phyloP scores from a whole-genome alignment of 2,888 invertebrate species.

The Koerneria pararmatus region DNA sequence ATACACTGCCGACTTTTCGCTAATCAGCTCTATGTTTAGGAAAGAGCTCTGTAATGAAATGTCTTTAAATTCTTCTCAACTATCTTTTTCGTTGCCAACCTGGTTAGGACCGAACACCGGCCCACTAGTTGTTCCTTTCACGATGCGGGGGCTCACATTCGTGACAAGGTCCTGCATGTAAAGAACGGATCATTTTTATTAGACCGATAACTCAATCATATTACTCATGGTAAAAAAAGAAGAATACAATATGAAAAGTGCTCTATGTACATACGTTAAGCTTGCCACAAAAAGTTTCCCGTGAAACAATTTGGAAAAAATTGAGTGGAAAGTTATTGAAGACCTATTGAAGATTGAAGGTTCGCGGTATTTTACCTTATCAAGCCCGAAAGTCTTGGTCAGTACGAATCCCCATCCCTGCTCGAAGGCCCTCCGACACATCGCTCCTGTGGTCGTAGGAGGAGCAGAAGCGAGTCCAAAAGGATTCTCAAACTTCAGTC shows the following conservation, averaged over 20 bases:
- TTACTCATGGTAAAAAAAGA: neutral
- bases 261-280: neutral
- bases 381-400: slow-evolving; percentile 89
- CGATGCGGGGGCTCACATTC: slow-evolving; percentile 92
- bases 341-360: neutral
- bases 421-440: slow-evolving; percentile 76
- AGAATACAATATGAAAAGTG: neutral
- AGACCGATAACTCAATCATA: no score
- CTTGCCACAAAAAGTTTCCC: neutral
- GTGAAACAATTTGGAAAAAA: neutral
- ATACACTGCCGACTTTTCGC: slow-evolving; percentile 88
- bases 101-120: slow-evolving; percentile 79
- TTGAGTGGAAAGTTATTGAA: neutral
- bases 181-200: neutral
- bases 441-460: slow-evolving; percentile 78
- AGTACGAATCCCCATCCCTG: slow-evolving; percentile 97
- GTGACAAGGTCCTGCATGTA: slow-evolving; percentile 78
- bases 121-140: slow-evolving; percentile 86
- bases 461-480: slow-evolving; percentile 95
- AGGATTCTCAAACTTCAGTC: slow-evolving; percentile 88
- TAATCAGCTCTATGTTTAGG: slow-evolving; percentile 93
- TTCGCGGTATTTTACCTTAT: slow-evolving; percentile 70
- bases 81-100: slow-evolving; percentile 9
- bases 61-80: neutral
- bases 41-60: slow-evolving; percentile 76